Conservation (phyloP, 2,888 invertebrate genomes). For the Hydrotaea diabolus region DNA sequence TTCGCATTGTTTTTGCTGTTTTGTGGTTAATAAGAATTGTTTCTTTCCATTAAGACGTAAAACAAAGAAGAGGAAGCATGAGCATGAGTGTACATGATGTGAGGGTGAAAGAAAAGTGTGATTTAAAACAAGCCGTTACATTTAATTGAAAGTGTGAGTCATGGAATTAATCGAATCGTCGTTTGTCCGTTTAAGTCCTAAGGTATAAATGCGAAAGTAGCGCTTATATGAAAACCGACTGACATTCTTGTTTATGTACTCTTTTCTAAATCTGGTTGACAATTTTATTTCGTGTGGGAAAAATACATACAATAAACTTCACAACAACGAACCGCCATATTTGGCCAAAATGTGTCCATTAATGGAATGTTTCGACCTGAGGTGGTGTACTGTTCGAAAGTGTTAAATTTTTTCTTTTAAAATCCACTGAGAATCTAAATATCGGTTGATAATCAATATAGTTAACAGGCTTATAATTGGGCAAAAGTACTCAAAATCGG, state of each 20-base stretch:
- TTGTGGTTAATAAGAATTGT: slow-evolving; percentile 39
- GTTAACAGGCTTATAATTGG: too few species aligned
- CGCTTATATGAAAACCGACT: not conserved
- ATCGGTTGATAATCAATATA: too few species aligned
- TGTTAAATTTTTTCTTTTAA: too few species aligned
- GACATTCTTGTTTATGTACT: slow-evolving; percentile 1
- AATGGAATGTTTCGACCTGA: too few species aligned
- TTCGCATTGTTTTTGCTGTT: not conserved
- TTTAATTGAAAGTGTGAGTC: slow-evolving; percentile 44
- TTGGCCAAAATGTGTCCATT: too few species aligned
- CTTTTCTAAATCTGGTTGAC: not conserved
- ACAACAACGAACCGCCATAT: too few species aligned
- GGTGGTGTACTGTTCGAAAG: too few species aligned
- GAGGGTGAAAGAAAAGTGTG: slow-evolving; percentile 16
- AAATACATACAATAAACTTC: too few species aligned
- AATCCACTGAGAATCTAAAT: too few species aligned
- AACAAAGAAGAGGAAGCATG: not conserved
- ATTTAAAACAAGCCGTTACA: slow-evolving; percentile 27
- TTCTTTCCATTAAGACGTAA: slow-evolving; percentile 4
- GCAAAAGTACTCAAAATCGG: too few species aligned
- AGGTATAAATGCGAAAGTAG: not conserved
- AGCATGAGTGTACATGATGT: not conserved
- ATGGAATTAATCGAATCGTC: not conserved
- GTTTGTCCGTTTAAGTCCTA: not conserved
- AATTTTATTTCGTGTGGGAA: not conserved